These are phyloP conservation scores for Eurystomus glaucurus DNA, from an alignment of 2,797 vertebrate genomes.

Conservation along the genomic window DNA sequence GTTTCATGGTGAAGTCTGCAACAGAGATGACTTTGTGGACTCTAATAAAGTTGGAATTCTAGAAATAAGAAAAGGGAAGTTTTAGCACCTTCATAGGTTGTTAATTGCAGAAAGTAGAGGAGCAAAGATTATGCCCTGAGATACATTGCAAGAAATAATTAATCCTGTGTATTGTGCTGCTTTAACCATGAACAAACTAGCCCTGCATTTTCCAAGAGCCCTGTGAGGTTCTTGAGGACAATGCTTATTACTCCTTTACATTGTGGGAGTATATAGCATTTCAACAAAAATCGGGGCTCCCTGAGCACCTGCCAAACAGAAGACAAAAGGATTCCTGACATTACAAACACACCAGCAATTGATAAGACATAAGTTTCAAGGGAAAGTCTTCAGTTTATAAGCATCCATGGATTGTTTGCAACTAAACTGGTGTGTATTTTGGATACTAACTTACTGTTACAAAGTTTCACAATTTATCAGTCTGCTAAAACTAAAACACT, in stretches of 20 bases:
- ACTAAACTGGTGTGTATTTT: background rate
- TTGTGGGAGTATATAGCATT: background rate
- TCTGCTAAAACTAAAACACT: background rate
- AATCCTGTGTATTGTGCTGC: background rate
- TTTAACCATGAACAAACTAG: background rate
- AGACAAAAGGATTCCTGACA: background rate
- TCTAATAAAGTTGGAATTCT: constrained; percentile 93
- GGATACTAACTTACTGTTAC: background rate
- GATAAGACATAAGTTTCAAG: background rate
- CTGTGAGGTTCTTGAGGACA: background rate
- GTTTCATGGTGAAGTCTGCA: constrained; percentile 88
- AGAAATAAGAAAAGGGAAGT: background rate
- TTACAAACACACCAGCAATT: background rate
- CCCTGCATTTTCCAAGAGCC: background rate
- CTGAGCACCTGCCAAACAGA: background rate
- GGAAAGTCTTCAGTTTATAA: background rate
- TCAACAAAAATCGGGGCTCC: background rate
- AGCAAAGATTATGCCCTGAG: background rate
- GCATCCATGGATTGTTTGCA: background rate
- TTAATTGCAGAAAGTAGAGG: background rate
- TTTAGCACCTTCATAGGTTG: background rate
- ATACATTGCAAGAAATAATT: background rate
- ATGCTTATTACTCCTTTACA: background rate
- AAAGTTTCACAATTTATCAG: background rate
- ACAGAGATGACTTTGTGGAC: constrained; percentile 91